Base-by-base conservation (phyloP, 2,113 vertebrate species). In the Notothenia rossii region DNA sequence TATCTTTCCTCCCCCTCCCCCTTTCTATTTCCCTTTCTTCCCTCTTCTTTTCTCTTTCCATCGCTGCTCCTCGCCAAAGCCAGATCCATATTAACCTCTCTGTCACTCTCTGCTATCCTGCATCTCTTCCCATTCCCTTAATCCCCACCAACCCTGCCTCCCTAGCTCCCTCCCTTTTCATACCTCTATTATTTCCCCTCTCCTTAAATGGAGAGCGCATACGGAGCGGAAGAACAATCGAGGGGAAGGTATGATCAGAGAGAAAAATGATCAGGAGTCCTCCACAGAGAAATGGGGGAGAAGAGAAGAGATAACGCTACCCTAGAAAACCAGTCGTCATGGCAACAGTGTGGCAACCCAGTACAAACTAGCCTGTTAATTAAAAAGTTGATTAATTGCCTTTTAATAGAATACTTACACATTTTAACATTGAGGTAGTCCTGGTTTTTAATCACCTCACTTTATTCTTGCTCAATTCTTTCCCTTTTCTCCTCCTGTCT, bases 361-460 rank as follows among this genome's bases (percentile, higher is more conserved):
- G 66, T 84, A 84, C 84, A 12, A 63, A 72, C 55, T 15, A 79
- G 61, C 80, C 63, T 70, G 79, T 91, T 91, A 91, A 93, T 92
- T 92, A 90, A 91, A 91, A 93, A 92, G 86, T 86, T 90, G 84
- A 93, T 94, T 88, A 92, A 92, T 94, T 91, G 77, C 50, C 75
- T 92, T 92, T 90, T 89, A 90, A 92, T 91, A 90, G 81, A 83
- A 66, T 71, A 67, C 81, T 88, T 89, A 63, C 78, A 76, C 85
- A 61, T 71, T 82, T 79, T 86, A 85, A 79, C 75, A 50, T 75
- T 18, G 36, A 79, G 71, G 81, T 75, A 79, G 76, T 76, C 53
- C 60, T 84, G 25, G 78, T 80, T 80, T 74, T 76, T 88, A 84
- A 86, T 91, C 82, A 79, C 61, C 75, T 49, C 25, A 17, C 65